These are phyloP conservation scores for Cephus rjabovi DNA, from an alignment of 2,888 invertebrate genomes.

Conservation along the genomic window DNA sequence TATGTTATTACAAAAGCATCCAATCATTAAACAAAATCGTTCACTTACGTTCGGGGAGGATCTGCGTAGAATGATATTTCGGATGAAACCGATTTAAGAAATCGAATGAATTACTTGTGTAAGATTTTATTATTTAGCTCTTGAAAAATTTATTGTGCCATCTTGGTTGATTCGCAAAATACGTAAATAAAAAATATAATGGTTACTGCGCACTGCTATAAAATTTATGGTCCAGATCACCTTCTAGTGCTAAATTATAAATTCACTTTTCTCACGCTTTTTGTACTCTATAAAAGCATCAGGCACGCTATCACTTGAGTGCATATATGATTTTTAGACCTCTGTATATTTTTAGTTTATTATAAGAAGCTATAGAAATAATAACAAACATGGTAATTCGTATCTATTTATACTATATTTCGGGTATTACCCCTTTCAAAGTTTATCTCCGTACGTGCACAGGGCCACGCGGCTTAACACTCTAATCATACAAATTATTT, in stretches of 20 bases:
- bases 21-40: neutral
- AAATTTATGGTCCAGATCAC: neutral
- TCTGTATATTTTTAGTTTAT: constrained; percentile 1
- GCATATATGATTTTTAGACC: neutral
- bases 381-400: constrained; percentile 13
- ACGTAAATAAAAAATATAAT: neutral
- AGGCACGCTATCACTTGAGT: neutral
- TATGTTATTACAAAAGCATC: neutral
- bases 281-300: neutral
- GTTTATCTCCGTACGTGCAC: constrained; percentile 4
- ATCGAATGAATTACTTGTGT: neutral
- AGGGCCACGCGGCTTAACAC: constrained; percentile 4
- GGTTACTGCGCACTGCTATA: neutral
- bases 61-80: neutral
- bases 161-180: neutral
- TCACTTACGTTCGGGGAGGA: neutral
- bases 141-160: neutral
- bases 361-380: constrained; percentile 15
- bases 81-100: neutral
- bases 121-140: neutral
- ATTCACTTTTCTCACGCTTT: neutral
- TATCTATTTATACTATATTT: constrained; percentile 16
- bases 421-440: constrained; percentile 10
- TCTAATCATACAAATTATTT: constrained; percentile 4
- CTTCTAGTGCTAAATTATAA: neutral